Evolutionary conservation across 2,888 invertebrate species (phyloP), one percentile per base, ranked within the genome.

Genomic region (Ophion costatus): DNA sequence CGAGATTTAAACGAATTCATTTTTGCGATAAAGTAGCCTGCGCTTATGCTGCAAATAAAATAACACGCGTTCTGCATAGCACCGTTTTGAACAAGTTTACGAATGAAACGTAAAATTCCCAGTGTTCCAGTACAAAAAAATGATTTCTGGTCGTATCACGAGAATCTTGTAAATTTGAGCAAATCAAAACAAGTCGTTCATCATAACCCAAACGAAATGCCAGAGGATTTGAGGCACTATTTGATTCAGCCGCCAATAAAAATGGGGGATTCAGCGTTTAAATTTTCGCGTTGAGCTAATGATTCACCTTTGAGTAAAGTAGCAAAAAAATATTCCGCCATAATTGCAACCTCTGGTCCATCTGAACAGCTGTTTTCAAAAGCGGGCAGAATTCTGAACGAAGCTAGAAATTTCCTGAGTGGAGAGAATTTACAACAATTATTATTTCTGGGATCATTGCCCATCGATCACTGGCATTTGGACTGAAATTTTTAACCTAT

Each of bases 91-190:
- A 57, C 45, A 24, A 63, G 24, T 33, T 63, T 1, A 17, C 66
- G 20, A 75, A 69, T 56, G 64, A 42, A 77, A 74, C 42, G n/a
- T 69, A 69, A 64, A 71, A 70, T 73, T 24, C 61, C 29, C 42
- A 79, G 45, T 45, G 51, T 42, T 70, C 10, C 70, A 3, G 11
- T 33, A 61, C 82, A 61, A 61, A 42, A 33, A 71, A 51, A 70
- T 61, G 67, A 81, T 59, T 88, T 87, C 86, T 87, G 84, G 86
- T 66, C 85, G 10, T 81, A 82, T 56, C 85, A 87, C 22, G 59
- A 78, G 64, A 61, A 57, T 71, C 80, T 66, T 59, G 86, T 79
- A 56, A 84, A 83, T 79, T 77, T 59, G 67, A 74, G 22, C 9
- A 71, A 82, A 70, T 67, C 78, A n/a, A 63, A 76, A 69, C n/a